Evolutionary conservation across 2,113 vertebrate genomes (phyloP), one percentile per base, ranked within the genome.

Genomic region (Ranitomeya variabilis): DNA sequence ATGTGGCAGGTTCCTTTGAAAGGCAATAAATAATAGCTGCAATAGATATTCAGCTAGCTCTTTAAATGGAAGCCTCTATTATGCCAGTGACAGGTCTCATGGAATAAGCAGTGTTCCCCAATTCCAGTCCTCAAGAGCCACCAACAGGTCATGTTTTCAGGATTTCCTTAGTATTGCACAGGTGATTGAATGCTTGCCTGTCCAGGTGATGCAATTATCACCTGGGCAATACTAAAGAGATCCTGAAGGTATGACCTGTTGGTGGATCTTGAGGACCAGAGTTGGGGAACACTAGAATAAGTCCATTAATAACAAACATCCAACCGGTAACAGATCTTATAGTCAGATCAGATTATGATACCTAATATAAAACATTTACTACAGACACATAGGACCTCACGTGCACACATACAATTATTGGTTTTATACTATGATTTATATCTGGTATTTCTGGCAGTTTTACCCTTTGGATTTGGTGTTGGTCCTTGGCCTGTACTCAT

Each of bases 381-480:
- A 74, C n/a, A 60, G 5, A 12, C 23, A 21, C 6, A 62, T 11
- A 19, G 1, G 26, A 1, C 13, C 55, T n/a, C 74, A 23, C 19
- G 21, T 67, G 54, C 15, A 52, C 45, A 52, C 45, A 76, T 19
- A 76, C 45, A 76, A 21, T 31, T 23, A 69, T 5, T 45, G 14
- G 2, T 14, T 74, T 51, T 10, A 51, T 51, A 19, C 45, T 19
- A 7, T 74, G 14, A 45, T 37, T 23, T n/a, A 57, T 26, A 81
- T 81, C 23, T 79, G 21, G 55, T 55, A 79, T 85, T 55, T 5
- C 14, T 52, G 74, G 73, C 18, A 60, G 2, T 3, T 31, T 60
- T 93, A 99, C 98, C 97, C 97, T 96, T 99, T 99, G 8, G 97
- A 97, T 94, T 99, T 99, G 91, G 98, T 98, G 95, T 97, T 99